Base-by-base conservation (phyloP, 2,113 vertebrate species). In the Entosphenus tridentatus region DNA sequence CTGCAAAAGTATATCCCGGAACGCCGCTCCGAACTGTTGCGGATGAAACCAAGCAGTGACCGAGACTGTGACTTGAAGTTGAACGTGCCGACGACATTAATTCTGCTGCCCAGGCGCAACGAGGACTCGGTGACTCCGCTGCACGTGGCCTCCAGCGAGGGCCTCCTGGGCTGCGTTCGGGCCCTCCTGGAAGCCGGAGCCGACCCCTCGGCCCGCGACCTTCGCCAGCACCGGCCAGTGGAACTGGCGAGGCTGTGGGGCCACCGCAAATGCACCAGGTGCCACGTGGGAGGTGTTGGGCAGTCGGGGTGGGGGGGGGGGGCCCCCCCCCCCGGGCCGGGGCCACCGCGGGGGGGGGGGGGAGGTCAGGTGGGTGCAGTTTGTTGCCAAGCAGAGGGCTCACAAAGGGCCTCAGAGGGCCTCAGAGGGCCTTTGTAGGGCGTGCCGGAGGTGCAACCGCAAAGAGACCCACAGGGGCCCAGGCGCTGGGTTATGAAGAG, bases 131-230 rank as follows among this genome's bases (percentile, higher is more conserved):
- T 72, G 68, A 79, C 78, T 1, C 77, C 79, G 0, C 74, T 83
- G 70, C 82, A 83, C 73, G 56, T 76, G 72, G 81, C 82, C 1
- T 77, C 76, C 21, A 71, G 78, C 7, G 72, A 77, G 55, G 81
- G 80, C 8, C 71, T 81, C 58, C 71, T 75, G 39, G 71, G 79
- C 14, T 82, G 79, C 56, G 17, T 62, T 1, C 56, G 77, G 73
- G 70, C 67, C 8, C 76, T 82, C 0, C 70, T 81, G 21, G 55
- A 73, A 18, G 77, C 76, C 0, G 77, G 80, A 14, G 81, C 79
- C 8, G 69, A 82, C 14, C 70, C 77, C 3, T 17, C 65, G n/a
- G 70, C 71, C 13, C 68, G 2, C 56, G 80, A 82, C 72, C 57
- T 3, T 54, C 57, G 18, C 11, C 80, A 78, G 55, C 74, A 75